Conservation (phyloP, 2,797 vertebrate genomes). For the Serranus cabrilla region DNA sequence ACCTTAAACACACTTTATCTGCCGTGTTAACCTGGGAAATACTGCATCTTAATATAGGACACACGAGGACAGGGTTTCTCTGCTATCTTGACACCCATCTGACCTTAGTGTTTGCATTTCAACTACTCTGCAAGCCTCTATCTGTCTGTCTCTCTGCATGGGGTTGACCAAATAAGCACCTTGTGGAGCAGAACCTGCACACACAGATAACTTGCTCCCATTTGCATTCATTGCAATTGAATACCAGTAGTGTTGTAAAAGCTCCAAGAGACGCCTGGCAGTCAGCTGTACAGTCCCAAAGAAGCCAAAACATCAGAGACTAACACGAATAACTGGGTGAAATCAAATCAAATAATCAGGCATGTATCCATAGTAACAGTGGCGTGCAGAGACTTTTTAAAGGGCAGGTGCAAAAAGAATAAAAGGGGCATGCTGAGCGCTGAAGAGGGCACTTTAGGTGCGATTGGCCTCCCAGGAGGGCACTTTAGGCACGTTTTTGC, state of each 20-base stretch:
- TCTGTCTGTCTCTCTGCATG: not conserved
- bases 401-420: too few species aligned
- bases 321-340: not conserved
- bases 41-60: not conserved
- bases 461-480: too few species aligned
- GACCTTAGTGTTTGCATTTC: conserved; percentile 6
- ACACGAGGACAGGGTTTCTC: not conserved
- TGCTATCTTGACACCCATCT: not conserved
- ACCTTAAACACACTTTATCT: not conserved
- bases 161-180: too few species aligned
- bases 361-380: not conserved
- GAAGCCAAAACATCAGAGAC: not conserved
- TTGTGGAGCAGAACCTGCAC: not conserved
- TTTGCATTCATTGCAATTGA: not conserved
- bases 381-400: too few species aligned
- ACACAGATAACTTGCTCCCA: not conserved
- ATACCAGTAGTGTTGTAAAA: not conserved
- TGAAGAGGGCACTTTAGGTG: too few species aligned
- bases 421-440: too few species aligned
- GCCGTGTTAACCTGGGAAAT: not conserved
- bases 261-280: not conserved
- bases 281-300: not conserved
- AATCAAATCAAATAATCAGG: not conserved
- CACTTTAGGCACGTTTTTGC: too few species aligned
- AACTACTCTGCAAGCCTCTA: not conserved